Evolutionary conservation across 2,888 invertebrate species (phyloP), one percentile per base, ranked within the genome.

Genomic region (Nysson spinosus): DNA sequence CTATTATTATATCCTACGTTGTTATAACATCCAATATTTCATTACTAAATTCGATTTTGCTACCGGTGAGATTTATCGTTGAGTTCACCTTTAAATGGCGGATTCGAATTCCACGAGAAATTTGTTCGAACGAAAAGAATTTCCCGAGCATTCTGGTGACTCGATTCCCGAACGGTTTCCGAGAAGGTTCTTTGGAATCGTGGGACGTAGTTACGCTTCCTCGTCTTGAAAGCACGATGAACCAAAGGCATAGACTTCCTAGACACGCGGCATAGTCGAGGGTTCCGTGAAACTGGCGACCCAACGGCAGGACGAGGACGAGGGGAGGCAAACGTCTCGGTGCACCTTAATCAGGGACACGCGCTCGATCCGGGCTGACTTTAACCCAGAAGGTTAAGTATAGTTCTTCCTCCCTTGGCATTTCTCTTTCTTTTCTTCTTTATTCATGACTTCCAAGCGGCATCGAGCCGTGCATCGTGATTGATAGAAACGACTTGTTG

Each of bases 311-410:
- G 22, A 40, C 44, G 65, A 22, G 34, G 65, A 12, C 42, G 34
- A 34, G 52, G 19, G 46, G 55, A 65, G 32, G 56, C 54, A 30
- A 47, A 37, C 39, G 55, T 50, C 54, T 65, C 58, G 42, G 62
- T 77, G 73, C 75, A 78, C 78, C 73, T 69, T 79, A 81, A 82
- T 82, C 81, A 81, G 81, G 75, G 77, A 81, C 81, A 82, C 80
- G 81, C 78, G 82, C 75, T 75, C 66, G 67, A 71, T 62, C 64
- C 51, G 57, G 50, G 49, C 60, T 56, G 78, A 62, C 60, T 73
- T 70, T 71, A 75, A 72, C 75, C 72, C 56, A 69, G 68, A 70
- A 74, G 81, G 81, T 81, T 78, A 81, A 80, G 73, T 78, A 72
- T 73, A 76, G 72, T 62, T 70, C 67, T 69, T 65, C 61, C 64